Evolutionary conservation across 2,797 vertebrate species (phyloP), one percentile per base, ranked within the genome.

Genomic region (Thamnophis elegans): DNA sequence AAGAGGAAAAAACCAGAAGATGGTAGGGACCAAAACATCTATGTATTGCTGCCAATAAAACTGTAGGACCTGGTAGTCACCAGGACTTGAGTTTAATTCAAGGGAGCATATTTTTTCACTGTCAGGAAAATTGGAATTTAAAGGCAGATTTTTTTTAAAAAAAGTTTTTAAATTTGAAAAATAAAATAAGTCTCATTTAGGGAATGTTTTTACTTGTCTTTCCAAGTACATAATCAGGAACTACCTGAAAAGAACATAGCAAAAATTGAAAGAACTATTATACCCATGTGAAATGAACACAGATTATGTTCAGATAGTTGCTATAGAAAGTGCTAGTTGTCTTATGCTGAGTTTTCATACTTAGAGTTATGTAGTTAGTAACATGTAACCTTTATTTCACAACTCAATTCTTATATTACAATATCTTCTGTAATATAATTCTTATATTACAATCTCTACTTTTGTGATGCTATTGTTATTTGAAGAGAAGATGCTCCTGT

Each of bases 201-300:
- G 36, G 62, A 82, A 10, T 59, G 58, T 88, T 36, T 20, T 54
- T 20, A 20, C 20, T 78, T 87, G 54, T 90, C n/a, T 1, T 22
- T 94, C 92, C 94, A 88, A 82, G 91, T 94, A 18, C 78, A 94
- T 32, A 91, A 90, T 92, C 22, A 62, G 91, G 78, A 94, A 92
- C 65, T 87, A 4, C 88, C 54, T 92, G 85, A 78, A 42, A 92
- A 0, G 1, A 13, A 56, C 93, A 53, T 89, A 68, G 60, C 4
- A 86, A 47, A 47, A 42, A 47, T 1, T 73, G 73, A 51, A 90
- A 65, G 28, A 93, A 78, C 13, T 18, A 22, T 60, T 89, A 56
- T 47, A 87, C 47, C 42, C 56, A 90, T 28, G 51, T 22, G 42
- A 82, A 47, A 54, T 93, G 28, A 73, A 87, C 36, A 85, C 12